A percentile compares a stretch with the other conserved stretches of the same genome.
phyloP scores from a whole-genome alignment of 2,113 vertebrate genomes.

The Daubentonia madagascariensis region DNA sequence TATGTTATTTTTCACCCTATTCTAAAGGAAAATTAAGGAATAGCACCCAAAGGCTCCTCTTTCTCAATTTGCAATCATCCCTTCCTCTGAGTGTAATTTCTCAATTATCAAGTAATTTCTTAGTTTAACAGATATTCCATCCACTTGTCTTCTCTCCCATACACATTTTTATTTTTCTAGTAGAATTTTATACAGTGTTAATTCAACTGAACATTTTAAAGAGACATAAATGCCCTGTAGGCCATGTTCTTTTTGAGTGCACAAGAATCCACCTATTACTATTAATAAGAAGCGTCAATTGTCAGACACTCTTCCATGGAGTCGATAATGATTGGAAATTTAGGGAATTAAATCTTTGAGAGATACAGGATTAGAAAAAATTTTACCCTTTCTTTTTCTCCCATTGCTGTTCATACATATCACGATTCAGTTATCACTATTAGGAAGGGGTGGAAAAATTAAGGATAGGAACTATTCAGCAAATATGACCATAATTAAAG shows the following conservation, averaged over 20 bases:
- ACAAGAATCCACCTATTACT: neutral
- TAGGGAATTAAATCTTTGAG: neutral
- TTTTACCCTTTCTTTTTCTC: neutral
- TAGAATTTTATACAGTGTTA: neutral
- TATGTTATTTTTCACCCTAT: neutral
- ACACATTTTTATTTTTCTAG: neutral
- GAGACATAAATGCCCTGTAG: neutral
- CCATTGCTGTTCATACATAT: neutral
- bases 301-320: neutral
- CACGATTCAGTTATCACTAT: neutral
- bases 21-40: neutral
- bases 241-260: neutral
- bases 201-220: neutral
- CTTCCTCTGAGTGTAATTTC: neutral
- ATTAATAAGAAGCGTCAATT: neutral
- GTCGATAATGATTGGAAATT: neutral
- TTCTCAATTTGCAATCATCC: neutral
- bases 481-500: neutral
- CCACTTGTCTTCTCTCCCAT: neutral
- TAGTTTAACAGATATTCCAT: neutral
- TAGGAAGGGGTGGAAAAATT: neutral
- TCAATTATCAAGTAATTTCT: neutral
- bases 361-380: neutral
- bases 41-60: neutral
- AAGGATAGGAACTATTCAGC: neutral